phyloP scores from a whole-genome alignment of 1,140 invertebrate genomes.

The Argopecten irradians region DNA sequence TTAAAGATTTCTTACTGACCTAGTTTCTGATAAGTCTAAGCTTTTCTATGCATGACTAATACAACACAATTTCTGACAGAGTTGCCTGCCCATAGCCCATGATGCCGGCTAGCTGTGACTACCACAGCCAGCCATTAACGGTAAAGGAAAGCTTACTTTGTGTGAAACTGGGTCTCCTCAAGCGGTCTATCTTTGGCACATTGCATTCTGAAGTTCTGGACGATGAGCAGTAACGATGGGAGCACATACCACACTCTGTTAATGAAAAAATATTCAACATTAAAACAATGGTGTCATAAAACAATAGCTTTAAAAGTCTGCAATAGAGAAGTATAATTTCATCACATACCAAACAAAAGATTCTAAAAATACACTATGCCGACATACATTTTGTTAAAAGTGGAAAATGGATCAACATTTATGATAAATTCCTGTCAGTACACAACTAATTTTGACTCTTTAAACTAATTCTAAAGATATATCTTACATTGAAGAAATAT shows the following conservation, averaged over 20 bases:
- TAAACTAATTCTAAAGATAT: not conserved
- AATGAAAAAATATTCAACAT: slow-evolving; percentile 50
- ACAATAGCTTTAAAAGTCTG: not conserved
- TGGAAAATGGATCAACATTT: not conserved
- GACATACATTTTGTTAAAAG: not conserved
- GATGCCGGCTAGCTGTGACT: too few species aligned
- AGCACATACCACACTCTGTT: slow-evolving; percentile 85
- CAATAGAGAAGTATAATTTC: not conserved
- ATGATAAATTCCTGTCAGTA: not conserved
- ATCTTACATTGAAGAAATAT: not conserved
- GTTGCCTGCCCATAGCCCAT: slow-evolving; percentile 6
- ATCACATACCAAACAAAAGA: not conserved
- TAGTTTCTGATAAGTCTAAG: slow-evolving; percentile 11
- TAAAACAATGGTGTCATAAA: not conserved
- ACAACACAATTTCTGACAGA: not conserved
- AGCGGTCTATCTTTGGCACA: slow-evolving; percentile 69
- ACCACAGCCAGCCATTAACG: not conserved
- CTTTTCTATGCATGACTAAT: slow-evolving; percentile 11
- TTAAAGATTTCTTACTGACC: not conserved
- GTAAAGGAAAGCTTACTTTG: slow-evolving; percentile 62
- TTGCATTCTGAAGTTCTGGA: slow-evolving; percentile 81
- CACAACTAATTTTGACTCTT: not conserved
- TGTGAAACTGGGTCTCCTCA: slow-evolving; percentile 69
- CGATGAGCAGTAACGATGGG: slow-evolving; percentile 84
- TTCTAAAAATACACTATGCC: not conserved